Evolutionary conservation across 2,888 invertebrate species (phyloP).

Genomic region (Gastracanthus pulcherrimus): DNA sequence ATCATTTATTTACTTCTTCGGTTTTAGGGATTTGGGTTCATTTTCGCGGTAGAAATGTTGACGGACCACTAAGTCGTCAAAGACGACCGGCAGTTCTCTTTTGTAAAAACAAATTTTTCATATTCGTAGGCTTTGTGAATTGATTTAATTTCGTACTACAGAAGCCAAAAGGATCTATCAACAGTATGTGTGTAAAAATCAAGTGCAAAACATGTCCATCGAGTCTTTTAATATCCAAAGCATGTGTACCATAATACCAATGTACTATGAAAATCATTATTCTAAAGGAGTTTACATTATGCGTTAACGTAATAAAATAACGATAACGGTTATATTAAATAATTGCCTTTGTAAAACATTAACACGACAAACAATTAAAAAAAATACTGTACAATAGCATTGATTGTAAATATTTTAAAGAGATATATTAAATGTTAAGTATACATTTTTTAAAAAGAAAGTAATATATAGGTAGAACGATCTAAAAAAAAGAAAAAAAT

Average conservation of each 20-base stretch:
- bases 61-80: slow-evolving; percentile 10
- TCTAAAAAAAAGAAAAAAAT: slow-evolving; percentile 65
- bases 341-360: slow-evolving; percentile 76
- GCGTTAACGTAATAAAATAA: slow-evolving; percentile 68
- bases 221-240: slow-evolving; percentile 44
- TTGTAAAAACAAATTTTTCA: slow-evolving; percentile 29
- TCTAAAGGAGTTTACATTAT: slow-evolving; percentile 70
- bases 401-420: slow-evolving; percentile 75
- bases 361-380: slow-evolving; percentile 69
- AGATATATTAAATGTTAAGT: slow-evolving; percentile 76
- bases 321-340: slow-evolving; percentile 74
- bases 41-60: slow-evolving; percentile 10
- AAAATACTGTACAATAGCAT: slow-evolving; percentile 75
- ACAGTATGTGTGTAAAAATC: slow-evolving; percentile 33
- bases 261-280: slow-evolving; percentile 67
- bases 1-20: not conserved
- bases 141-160: slow-evolving; percentile 22
- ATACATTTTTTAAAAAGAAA: slow-evolving; percentile 77
- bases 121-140: slow-evolving; percentile 35
- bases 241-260: slow-evolving; percentile 65
- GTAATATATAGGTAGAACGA: slow-evolving; percentile 76
- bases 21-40: not conserved
- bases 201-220: slow-evolving; percentile 46
- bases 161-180: slow-evolving; percentile 31
- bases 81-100: slow-evolving; percentile 20